Evolutionary conservation across 2,797 vertebrate genomes (phyloP).

Genomic region (Garrulus glandarius): DNA sequence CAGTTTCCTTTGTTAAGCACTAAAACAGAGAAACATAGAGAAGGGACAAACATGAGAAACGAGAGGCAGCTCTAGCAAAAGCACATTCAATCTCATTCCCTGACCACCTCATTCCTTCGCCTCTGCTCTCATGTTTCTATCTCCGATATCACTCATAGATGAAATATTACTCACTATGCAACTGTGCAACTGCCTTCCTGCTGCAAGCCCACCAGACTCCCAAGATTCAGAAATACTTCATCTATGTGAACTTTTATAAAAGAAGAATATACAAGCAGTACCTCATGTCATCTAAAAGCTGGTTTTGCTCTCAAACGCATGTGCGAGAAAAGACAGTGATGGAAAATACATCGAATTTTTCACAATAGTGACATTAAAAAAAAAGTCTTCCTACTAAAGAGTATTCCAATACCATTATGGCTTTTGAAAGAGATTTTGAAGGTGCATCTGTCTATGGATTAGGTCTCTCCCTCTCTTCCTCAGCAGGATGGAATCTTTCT

Average conservation of each 20-base stretch:
- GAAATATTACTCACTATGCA: background rate
- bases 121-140: background rate
- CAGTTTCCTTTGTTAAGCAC: background rate
- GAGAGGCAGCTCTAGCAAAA: background rate
- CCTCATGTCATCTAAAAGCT: background rate
- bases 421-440: background rate
- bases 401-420: background rate
- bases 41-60: background rate
- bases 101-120: background rate
- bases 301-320: background rate
- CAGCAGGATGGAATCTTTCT: background rate
- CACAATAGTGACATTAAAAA: background rate
- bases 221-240: background rate
- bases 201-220: background rate
- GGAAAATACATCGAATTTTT: background rate
- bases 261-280: background rate
- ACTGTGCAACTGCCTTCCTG: background rate
- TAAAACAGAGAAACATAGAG: background rate
- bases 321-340: background rate
- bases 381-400: background rate
- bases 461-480: background rate
- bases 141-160: rapidly evolving
- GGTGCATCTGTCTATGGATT: rapidly evolving
- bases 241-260: background rate
- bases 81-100: background rate